These are phyloP conservation scores for Genyomyrus donnyi DNA, from an alignment of 2,113 vertebrate genomes.

Conservation along the genomic window DNA sequence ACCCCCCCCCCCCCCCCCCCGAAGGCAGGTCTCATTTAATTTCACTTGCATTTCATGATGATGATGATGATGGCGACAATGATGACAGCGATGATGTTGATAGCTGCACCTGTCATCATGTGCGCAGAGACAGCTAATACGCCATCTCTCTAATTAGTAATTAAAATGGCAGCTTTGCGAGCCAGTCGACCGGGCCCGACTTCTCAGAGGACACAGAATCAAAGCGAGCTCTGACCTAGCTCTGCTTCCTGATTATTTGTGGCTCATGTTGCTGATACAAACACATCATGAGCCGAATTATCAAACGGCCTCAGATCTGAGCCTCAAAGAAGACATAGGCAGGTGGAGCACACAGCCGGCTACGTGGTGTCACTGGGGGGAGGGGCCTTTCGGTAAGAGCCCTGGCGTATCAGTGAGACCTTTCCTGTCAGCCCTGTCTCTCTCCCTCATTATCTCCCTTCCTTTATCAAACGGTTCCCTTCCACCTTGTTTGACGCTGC, in stretches of 20 bases:
- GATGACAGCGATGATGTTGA: background rate
- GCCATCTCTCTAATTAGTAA: background rate
- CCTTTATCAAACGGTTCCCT: conserved; percentile 2
- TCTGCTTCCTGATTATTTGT: background rate
- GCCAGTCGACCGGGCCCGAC: background rate
- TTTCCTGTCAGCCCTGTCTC: background rate
- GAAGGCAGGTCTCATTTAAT: background rate
- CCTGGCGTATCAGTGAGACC: background rate
- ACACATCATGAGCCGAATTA: background rate
- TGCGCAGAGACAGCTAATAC: background rate
- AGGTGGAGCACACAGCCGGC: background rate
- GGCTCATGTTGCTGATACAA: background rate
- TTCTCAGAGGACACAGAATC: background rate
- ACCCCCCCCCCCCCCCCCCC: too few relatives aligned
- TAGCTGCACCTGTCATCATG: background rate
- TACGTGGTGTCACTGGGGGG: background rate
- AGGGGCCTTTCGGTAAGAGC: background rate
- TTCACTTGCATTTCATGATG: background rate
- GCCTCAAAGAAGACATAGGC: background rate
- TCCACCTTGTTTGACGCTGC: conserved; percentile 14
- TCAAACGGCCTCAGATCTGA: background rate
- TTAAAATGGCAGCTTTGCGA: background rate
- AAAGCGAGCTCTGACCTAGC: background rate
- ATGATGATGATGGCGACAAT: background rate
- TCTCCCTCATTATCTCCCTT: background rate